A percentile compares a stretch with the other conserved stretches of the same genome.
Conservation (phyloP, 37 sponge, comb jelly and placozoan genomes). For the Eunapius fragilis region DNA sequence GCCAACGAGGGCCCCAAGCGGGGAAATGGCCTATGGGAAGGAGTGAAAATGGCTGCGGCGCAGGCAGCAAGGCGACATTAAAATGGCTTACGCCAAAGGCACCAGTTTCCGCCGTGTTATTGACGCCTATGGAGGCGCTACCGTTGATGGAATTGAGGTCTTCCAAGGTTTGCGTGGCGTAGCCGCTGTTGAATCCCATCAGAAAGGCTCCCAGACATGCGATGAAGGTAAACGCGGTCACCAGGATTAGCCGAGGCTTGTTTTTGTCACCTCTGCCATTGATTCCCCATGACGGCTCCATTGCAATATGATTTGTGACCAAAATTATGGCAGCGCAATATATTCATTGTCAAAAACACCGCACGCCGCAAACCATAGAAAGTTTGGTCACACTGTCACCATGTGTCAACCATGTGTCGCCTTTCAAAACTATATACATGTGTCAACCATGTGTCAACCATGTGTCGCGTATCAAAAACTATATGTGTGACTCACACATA, state of each 20-base stretch:
- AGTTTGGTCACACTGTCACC: too few species aligned
- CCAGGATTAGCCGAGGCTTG: background rate
- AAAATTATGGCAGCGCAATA: too few species aligned
- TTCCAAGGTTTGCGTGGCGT: slow-evolving; percentile 25
- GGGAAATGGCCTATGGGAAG: slow-evolving; percentile 20
- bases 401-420: too few species aligned
- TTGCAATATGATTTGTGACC: too few species aligned
- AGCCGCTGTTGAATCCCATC: slow-evolving; percentile 41
- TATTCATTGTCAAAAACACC: too few species aligned
- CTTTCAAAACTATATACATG: too few species aligned
- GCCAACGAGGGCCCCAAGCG: slow-evolving; percentile 68
- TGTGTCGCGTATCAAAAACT: too few species aligned
- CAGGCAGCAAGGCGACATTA: background rate
- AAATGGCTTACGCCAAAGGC: slow-evolving; percentile 11
- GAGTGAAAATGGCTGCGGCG: background rate
- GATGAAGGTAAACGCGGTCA: slow-evolving; percentile 36
- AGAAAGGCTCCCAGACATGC: slow-evolving; percentile 42
- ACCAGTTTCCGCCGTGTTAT: background rate
- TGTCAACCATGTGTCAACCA: too few species aligned
- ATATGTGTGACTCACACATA: too few species aligned
- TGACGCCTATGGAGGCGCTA: background rate
- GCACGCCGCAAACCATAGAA: too few species aligned
- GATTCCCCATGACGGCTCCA: background rate
- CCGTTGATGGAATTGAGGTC: slow-evolving; percentile 5
- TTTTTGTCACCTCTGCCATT: background rate